phyloP scores from a whole-genome alignment of 2,797 vertebrate species.

The Melanotaenia trifasciata region DNA sequence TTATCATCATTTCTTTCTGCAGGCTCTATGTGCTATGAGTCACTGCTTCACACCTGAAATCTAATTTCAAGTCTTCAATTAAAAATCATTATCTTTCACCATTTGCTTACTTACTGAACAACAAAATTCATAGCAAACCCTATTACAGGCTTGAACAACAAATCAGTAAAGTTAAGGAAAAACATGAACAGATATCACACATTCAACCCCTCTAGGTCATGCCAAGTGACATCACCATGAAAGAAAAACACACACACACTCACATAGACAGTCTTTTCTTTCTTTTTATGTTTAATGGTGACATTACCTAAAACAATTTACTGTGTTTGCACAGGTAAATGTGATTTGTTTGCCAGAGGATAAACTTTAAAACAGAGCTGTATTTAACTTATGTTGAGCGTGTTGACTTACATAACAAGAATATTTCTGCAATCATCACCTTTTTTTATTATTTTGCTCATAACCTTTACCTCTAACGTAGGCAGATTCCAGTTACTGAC shows the following conservation, averaged over 20 bases:
- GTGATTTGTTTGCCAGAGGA: background rate
- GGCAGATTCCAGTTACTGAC: background rate
- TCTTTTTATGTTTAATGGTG: background rate
- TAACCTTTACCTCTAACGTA: background rate
- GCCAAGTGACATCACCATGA: background rate
- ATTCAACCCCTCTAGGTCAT: conserved; percentile 4
- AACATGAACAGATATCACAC: conserved; percentile 44
- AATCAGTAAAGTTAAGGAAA: conserved; percentile 70
- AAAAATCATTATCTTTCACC: conserved; percentile 75
- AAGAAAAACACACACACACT: background rate
- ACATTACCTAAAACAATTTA: background rate
- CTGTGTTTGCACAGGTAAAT: background rate
- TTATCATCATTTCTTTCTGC: conserved; percentile 30
- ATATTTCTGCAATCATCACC: background rate
- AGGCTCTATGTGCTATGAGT: conserved; percentile 33
- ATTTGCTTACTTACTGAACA: conserved; percentile 70
- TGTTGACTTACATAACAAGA: background rate
- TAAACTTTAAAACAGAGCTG: background rate
- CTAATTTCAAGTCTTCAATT: conserved; percentile 70
- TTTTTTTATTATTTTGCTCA: background rate
- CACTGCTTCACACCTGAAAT: conserved; percentile 64
- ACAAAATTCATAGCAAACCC: conserved; percentile 75
- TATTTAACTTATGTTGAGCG: background rate
- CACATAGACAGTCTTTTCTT: background rate
- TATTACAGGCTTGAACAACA: conserved; percentile 63